These are phyloP conservation scores for Nasonia oneida DNA, from an alignment of 2,888 invertebrate genomes.

Conservation along the genomic window DNA sequence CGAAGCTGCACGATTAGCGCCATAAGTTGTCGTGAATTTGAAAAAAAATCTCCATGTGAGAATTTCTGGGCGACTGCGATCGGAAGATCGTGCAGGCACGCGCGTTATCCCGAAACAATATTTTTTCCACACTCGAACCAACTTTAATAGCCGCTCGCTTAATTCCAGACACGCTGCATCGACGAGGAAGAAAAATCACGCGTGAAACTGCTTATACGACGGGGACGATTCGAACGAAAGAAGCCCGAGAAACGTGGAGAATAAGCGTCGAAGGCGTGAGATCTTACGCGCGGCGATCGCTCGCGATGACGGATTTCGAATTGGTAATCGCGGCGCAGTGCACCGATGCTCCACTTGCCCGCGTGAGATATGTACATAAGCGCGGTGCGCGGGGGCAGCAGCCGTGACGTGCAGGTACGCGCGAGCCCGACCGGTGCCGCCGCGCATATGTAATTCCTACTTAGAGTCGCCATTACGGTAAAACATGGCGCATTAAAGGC, in stretches of 20 bases:
- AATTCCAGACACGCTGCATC: conserved; percentile 13
- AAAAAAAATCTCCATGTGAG: too few relatives aligned
- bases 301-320: conserved; percentile 71
- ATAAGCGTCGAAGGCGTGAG: conserved; percentile 31
- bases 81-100: background rate
- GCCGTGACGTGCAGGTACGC: conserved; percentile 77
- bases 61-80: background rate
- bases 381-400: conserved; percentile 67
- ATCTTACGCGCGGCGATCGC: conserved; percentile 12
- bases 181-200: conserved; percentile 31
- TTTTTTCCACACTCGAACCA: conserved; percentile 32
- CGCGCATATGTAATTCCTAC: conserved; percentile 77
- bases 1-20: too few relatives aligned
- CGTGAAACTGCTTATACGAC: conserved; percentile 11
- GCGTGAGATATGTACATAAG: conserved; percentile 72
- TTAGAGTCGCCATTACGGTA: conserved; percentile 74
- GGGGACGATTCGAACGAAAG: conserved; percentile 6
- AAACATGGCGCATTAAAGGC: conserved; percentile 72
- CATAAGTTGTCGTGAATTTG: too few relatives aligned
- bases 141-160: background rate
- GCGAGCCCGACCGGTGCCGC: conserved; percentile 72
- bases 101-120: conserved; percentile 18
- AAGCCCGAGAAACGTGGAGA: background rate
- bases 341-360: conserved; percentile 68
- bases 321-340: conserved; percentile 69